Evolutionary conservation across 2,113 vertebrate genomes (phyloP), one percentile per base, ranked within the genome.

Genomic region (Cercopithecus mona): DNA sequence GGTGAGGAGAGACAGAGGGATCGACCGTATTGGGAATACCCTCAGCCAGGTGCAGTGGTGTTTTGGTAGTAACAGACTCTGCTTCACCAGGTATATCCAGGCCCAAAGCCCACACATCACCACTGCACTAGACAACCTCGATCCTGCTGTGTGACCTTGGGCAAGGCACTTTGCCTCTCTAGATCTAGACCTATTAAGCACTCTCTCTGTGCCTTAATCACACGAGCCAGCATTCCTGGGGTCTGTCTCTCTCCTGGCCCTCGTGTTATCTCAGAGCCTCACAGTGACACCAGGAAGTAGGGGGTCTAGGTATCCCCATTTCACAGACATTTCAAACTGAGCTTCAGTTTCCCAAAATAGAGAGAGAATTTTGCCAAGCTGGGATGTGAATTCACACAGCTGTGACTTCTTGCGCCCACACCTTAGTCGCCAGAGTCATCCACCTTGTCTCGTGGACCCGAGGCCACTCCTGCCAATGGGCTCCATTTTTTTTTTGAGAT

Each of bases 11-110:
- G 25, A 30, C 2, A 0, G 50, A 27, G 35, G 20, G 70, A 35
- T 3, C 6, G 68, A 7, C 0, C 32, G 35, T 0, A 0, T 7
- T 2, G 22, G 5, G 30, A 27, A 38, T 6, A 25, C 52, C 16
- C 8, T 43, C 11, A 18, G 48, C 40, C 23, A 61, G 27, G 55
- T 35, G 4, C 27, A 16, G 40, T 3, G 5, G 9, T 12, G 0
- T 23, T 9, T 2, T 2, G 40, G 27, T 3, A 20, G 25, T 1
- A 20, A 9, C 1, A 20, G 48, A 4, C 23, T 22, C 16, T 5
- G 0, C 43, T 11, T 27, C 40, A 1, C 6, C 9, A 5, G 22
- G 30, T 76, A 4, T 27, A 18, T 43, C 25, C 61, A 30, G 55
- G 40, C 80, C 57, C 18, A 3, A 5, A 48, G 25, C 50, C 82